Evolutionary conservation across 2,797 vertebrate genomes (phyloP), one percentile per base, ranked within the genome.

Genomic region (Brachymystax lenok): DNA sequence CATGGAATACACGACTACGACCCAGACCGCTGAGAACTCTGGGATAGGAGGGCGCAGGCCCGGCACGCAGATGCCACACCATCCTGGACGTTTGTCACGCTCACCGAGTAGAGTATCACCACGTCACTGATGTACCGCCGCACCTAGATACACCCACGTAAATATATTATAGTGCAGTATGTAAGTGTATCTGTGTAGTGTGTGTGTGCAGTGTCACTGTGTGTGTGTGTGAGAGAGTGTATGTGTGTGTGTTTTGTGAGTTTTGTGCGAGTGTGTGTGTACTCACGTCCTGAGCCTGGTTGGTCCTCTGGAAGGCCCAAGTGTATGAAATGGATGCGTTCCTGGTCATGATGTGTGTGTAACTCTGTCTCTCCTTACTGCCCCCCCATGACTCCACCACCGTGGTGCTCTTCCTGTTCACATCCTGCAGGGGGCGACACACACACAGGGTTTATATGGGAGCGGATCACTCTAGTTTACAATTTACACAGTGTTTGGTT

Each of bases 311-410:
- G 85, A 99, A 99, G 30, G 98, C 98, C 98, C 98, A 99, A 0
- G 98, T 99, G 71, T 94, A 99, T 0, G 95, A 96, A 74, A 97
- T 96, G 0, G 98, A 96, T 78, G 95, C 94, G 0, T 99, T 98
- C 90, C 96, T 96, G 82, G 94, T 95, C 91, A 99, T 93, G 67
- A 95, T 88, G 84, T 99, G 96, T 0, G 96, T 95, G 73, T 97
- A 99, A 7, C 95, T 95, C 89, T 99, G 97, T 69, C 95, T 97
- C 75, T 91, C 95, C 86, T 97, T 97, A 54, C 89, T 97, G 90
- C 96, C 97, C 71, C 96, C 95, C 98, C 98, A 99, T 0, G 97
- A 98, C 87, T 99, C 98, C 83, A 99, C 96, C 85, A 99, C 97
- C 5, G 94, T 98, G 77, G 97, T 99, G 91, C 95, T 96, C 92